A percentile compares a stretch with the other conserved stretches of the same genome.
These are phyloP conservation scores for Macrosteles quadrilineatus DNA, from an alignment of 1,140 invertebrate genomes.

Conservation along the genomic window DNA sequence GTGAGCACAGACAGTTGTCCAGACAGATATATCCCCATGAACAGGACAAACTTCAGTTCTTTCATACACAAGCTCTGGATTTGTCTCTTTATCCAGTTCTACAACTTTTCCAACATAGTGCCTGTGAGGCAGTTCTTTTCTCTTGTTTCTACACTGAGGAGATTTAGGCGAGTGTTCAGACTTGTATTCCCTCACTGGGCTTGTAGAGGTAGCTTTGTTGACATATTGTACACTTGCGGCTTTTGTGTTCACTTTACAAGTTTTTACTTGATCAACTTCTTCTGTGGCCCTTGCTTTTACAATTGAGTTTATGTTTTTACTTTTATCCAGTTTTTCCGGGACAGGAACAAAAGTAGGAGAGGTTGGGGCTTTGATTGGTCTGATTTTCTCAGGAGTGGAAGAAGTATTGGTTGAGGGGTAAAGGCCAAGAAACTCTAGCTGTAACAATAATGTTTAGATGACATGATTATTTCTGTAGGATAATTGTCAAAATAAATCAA, in stretches of 20 bases:
- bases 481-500: no score
- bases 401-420: background rate
- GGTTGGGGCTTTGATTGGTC: no score
- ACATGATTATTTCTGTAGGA: no score
- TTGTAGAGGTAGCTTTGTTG: background rate
- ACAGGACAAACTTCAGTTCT: conserved; percentile 2
- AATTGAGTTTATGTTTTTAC: background rate
- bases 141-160: background rate
- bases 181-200: background rate
- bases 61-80: background rate
- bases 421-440: conserved; percentile 14
- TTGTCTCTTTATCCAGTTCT: background rate
- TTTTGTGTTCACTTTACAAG: no score
- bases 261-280: no score
- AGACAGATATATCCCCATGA: background rate
- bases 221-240: background rate
- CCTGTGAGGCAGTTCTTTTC: background rate
- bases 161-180: background rate
- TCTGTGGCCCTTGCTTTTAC: background rate
- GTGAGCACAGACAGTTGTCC: conserved; percentile 2
- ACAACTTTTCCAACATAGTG: background rate
- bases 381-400: background rate
- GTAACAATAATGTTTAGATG: no score
- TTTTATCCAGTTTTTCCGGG: background rate
- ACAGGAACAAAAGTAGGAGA: no score